Percentiles rank a stretch among this genome's conserved stretches.
phyloP scores from a whole-genome alignment of 2,113 vertebrate species.

The Tursiops truncatus region DNA sequence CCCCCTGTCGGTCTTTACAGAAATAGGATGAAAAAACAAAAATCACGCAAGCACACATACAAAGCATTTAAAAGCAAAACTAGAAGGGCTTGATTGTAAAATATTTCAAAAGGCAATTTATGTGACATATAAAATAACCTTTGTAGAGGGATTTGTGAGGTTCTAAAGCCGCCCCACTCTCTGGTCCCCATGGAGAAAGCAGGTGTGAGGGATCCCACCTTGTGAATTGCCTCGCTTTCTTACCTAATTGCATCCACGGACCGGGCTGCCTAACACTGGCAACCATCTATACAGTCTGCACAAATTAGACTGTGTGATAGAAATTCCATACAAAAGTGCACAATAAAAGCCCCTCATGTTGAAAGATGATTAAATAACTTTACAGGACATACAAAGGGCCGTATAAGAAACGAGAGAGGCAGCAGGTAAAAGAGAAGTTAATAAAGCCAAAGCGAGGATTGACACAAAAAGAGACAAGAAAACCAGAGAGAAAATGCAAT shows the following conservation, averaged over 20 bases:
- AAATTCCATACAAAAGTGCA: too few species aligned
- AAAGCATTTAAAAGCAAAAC: not conserved
- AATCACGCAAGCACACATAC: not conserved
- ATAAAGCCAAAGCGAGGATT: not conserved
- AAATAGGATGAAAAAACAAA: not conserved
- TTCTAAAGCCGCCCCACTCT: not conserved
- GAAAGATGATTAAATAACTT: not conserved
- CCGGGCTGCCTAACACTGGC: not conserved
- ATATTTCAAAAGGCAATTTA: not conserved
- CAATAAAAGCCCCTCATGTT: not conserved
- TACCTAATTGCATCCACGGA: too few species aligned
- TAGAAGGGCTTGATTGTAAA: not conserved
- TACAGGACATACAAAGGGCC: not conserved
- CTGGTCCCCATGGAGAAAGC: fast-evolving
- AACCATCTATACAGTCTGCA: fast-evolving
- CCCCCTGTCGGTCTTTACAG: not conserved
- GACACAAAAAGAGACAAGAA: not conserved
- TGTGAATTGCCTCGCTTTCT: fast-evolving
- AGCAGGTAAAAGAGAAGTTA: not conserved
- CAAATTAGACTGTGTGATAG: fast-evolving
- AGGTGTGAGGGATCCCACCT: fast-evolving
- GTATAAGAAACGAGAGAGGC: not conserved
- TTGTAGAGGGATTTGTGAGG: not conserved
- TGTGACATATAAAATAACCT: not conserved
- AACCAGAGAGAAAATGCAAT: not conserved